A percentile compares a stretch with the other conserved stretches of the same genome.
These are phyloP conservation scores for Trachurus trachurus DNA, from an alignment of 2,797 vertebrate genomes.

Conservation along the genomic window DNA sequence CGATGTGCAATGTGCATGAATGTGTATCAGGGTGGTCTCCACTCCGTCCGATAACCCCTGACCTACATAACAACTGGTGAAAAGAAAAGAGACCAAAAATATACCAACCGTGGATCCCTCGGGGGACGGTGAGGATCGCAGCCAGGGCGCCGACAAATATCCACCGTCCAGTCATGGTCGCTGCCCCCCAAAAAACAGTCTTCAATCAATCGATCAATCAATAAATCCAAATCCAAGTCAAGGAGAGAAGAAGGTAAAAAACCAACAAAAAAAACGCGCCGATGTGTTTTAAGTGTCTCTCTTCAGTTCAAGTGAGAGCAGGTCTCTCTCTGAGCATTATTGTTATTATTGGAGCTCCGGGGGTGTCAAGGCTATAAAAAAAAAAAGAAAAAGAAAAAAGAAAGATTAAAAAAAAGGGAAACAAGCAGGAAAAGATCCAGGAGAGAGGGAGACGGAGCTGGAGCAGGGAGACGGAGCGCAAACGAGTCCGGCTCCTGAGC, in stretches of 20 bases:
- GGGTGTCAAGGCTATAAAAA: too few species aligned
- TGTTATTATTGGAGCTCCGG: conserved; percentile 11
- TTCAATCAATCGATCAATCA: too few species aligned
- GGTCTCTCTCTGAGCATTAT: conserved; percentile 5
- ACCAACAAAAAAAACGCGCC: not conserved
- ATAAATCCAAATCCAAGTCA: conserved; percentile 51
- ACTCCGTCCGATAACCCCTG: conserved; percentile 30
- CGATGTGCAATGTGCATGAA: not conserved
- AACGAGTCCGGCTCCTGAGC: conserved; percentile 58
- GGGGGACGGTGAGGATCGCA: conserved; percentile 53
- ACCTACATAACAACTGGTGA: conserved; percentile 52
- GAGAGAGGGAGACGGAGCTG: not conserved
- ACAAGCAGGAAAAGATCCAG: too few species aligned
- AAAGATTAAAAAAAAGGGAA: too few species aligned
- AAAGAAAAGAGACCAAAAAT: conserved; percentile 6
- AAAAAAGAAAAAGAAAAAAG: too few species aligned
- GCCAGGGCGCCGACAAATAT: conserved; percentile 53
- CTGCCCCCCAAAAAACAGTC: not conserved
- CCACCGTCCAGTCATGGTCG: conserved; percentile 69
- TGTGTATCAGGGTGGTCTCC: conserved; percentile 12
- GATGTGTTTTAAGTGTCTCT: not conserved
- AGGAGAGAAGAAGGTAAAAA: not conserved
- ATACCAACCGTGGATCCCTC: conserved; percentile 65
- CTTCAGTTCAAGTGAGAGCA: conserved; percentile 15
- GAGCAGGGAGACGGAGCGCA: conserved; percentile 36